Percentiles rank a stretch among this genome's conserved stretches.
Conservation (phyloP, 2,888 invertebrate species). For the Spilarctia lutea region DNA sequence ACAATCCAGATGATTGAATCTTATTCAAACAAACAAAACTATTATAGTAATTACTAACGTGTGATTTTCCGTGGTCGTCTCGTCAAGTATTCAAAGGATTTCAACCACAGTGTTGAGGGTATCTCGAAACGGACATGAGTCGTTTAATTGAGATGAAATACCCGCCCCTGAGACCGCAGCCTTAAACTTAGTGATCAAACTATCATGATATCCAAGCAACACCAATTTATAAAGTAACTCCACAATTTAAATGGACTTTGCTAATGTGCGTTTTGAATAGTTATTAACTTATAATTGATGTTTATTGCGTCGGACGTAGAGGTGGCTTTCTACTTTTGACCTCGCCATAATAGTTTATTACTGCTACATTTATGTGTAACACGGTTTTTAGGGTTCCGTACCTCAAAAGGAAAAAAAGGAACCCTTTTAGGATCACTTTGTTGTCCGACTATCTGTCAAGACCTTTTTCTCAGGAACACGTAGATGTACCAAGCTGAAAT, state of each 20-base stretch:
- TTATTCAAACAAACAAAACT: not conserved
- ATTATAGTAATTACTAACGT: not conserved
- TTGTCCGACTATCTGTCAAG: too few species aligned
- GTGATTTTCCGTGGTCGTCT: not conserved
- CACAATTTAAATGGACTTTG: conserved; percentile 58
- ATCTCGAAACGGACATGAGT: conserved; percentile 54
- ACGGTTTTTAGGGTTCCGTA: too few species aligned
- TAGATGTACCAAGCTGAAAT: too few species aligned
- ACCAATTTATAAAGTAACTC: conserved; percentile 47
- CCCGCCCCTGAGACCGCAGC: conserved; percentile 57
- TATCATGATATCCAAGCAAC: conserved; percentile 54
- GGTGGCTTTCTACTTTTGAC: conserved; percentile 4
- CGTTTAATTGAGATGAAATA: conserved; percentile 73
- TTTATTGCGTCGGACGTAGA: conserved; percentile 34
- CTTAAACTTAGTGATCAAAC: conserved; percentile 64
- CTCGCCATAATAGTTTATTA: not conserved
- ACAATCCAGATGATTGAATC: not conserved
- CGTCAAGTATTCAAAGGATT: conserved; percentile 19
- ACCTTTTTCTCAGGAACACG: too few species aligned
- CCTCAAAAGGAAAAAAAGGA: too few species aligned
- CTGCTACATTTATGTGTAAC: not conserved
- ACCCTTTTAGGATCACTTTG: too few species aligned
- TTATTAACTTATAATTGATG: conserved; percentile 36
- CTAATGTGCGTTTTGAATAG: conserved; percentile 40
- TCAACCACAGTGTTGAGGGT: conserved; percentile 28